Base-by-base conservation (phyloP, 2,797 vertebrate species). In the Dryobates pubescens region DNA sequence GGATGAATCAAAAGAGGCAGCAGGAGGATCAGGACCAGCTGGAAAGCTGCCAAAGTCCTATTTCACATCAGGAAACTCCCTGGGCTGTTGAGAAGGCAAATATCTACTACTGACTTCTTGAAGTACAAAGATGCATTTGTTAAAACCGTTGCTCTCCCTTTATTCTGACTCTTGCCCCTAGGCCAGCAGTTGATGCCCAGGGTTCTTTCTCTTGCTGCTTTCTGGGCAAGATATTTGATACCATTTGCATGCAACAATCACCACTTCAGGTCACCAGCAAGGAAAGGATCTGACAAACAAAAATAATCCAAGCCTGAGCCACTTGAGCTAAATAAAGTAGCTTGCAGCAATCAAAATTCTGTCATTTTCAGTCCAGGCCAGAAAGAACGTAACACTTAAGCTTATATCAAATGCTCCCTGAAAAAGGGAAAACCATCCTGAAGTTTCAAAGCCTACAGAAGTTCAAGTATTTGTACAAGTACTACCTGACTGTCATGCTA, bases 21-120 rank as follows among this genome's bases (percentile, higher is more conserved):
- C 27, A 94, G 79, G 82, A 86, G 18, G 34, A 85, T 59, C 34
- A 74, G 27, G 18, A 67, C 51, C 43, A 58, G 13, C 26, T 90
- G 80, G 71, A 94, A 94, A 86, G 24, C 71, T 79, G 84, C 54
- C 67, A 53, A 92, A 91, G 59, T 64, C 57, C 73, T 71, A 18
- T 67, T 94, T 81, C 57, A 82, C 62, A 53, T 71, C 61, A 84
- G 77, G 80, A 94, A 65, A 68, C 29, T 88, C 73, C 75, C 24
- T 59, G 23, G 49, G 41, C 32, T 79, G 14, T 38, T 83, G 64
- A 93, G 63, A 16, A 93, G 57, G 18, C 27, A 29, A 90, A 88
- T 24, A 81, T 72, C 53, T 76, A 93, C 76, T 29, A 67, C 26
- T 13, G 26, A 78, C 54, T 91, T 79, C 62, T 68, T 61, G 19